Percentiles rank a stretch among this genome's conserved stretches.
Evolutionary conservation across 2,888 invertebrate species (phyloP).

Genomic region (Trachelus iudaicus): DNA sequence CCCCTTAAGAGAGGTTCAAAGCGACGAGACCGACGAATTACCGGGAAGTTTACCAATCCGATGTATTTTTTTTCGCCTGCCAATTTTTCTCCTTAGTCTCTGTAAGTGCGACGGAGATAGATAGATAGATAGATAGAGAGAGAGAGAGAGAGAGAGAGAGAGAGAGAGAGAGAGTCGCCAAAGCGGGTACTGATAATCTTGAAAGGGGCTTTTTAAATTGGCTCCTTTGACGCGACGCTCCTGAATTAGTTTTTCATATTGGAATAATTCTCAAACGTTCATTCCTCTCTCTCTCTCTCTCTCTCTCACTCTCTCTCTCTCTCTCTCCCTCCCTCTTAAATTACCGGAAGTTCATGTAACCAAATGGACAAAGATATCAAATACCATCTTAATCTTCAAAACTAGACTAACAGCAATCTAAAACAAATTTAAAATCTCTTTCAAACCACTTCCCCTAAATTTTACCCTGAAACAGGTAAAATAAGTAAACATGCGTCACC

Average conservation of each 20-base stretch:
- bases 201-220: slow-evolving; percentile 65
- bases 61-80: slow-evolving; percentile 30
- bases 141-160: no score
- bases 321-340: slow-evolving; percentile 2
- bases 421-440: neutral
- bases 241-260: slow-evolving; percentile 63
- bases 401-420: neutral
- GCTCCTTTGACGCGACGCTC: slow-evolving; percentile 62
- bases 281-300: neutral
- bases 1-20: slow-evolving; percentile 55
- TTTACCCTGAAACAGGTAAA: neutral
- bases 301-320: neutral
- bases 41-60: slow-evolving; percentile 60
- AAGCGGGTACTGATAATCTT: slow-evolving; percentile 51
- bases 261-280: slow-evolving; percentile 58
- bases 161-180: neutral
- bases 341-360: slow-evolving; percentile 5
- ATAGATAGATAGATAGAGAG: neutral
- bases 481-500: neutral
- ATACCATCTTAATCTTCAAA: neutral
- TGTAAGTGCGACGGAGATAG: neutral
- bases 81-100: slow-evolving; percentile 13
- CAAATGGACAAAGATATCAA: neutral
- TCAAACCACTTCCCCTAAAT: neutral
- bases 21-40: slow-evolving; percentile 57